phyloP scores from a whole-genome alignment of 1,140 invertebrate species.

The Daktulosphaira vitifoliae region DNA sequence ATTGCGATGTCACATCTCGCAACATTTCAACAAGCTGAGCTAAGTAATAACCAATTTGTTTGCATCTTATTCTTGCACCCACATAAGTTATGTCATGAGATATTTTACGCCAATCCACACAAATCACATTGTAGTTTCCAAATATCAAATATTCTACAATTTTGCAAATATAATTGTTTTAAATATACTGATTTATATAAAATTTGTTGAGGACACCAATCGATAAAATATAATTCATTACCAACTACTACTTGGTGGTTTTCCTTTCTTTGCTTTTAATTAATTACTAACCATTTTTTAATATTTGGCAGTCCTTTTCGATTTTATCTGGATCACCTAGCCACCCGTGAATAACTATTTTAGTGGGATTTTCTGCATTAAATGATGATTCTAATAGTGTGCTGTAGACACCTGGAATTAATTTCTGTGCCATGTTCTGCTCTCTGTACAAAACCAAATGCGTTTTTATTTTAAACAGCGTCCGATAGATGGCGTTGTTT shows the following conservation, averaged over 20 bases:
- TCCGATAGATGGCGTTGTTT: too few species aligned
- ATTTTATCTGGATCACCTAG: neutral
- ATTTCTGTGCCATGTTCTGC: too few species aligned
- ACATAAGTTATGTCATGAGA: constrained; percentile 47
- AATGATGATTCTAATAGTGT: neutral
- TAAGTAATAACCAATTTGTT: constrained; percentile 52
- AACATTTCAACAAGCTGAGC: constrained; percentile 56
- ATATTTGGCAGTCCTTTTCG: neutral
- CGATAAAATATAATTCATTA: too few species aligned
- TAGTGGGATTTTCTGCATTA: neutral
- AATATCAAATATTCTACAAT: constrained; percentile 54
- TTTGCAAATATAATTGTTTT: too few species aligned
- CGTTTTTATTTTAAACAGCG: neutral
- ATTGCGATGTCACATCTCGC: constrained; percentile 46
- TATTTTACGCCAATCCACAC: constrained; percentile 56
- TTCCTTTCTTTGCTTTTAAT: too few species aligned
- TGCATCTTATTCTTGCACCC: constrained; percentile 57
- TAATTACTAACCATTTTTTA: neutral
- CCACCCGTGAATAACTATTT: constrained; percentile 31
- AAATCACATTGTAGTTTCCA: constrained; percentile 61
- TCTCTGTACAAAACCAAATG: neutral
- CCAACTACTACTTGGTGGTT: too few species aligned
- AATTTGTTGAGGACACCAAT: too few species aligned
- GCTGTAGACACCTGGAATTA: neutral
- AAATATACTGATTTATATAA: too few species aligned